Evolutionary conservation across 2,113 vertebrate species (phyloP), one percentile per base, ranked within the genome.

Genomic region (Lathamus discolor): DNA sequence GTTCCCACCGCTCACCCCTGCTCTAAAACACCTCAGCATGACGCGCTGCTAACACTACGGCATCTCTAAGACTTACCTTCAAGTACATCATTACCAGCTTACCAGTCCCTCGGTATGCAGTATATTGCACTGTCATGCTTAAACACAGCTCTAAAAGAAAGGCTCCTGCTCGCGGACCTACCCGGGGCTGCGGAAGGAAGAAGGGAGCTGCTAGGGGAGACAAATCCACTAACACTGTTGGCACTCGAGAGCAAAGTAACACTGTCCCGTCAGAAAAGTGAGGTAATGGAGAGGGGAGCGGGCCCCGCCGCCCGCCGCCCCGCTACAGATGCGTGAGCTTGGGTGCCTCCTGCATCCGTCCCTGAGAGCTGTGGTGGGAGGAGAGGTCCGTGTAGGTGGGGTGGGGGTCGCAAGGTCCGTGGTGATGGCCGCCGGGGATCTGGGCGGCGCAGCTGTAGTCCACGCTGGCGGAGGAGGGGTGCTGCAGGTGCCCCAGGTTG

Each of bases 381-480:
- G 99, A 99, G 97, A 99, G 99, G 98, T 99, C 99, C 98, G 99
- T 99, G 98, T 99, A 99, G 95, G 99, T 99, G 94, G 99, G 99
- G 84, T 99, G 99, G 95, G 99, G 99, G 98, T 99, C 99, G 97
- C 99, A 99, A 96, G 99, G 99, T 99, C 99, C 99, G 88, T 99
- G 99, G 92, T 99, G 99, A 96, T 99, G 99, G 97, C 99, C 99
- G 96, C 99, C 99, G 33, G 99, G 99, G 96, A 99, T 99, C 98
- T 99, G 99, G 83, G 99, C 99, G 82, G 99, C 99, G 97, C 99
- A 99, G 98, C 99, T 99, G 98, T 99, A 99, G 99, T 99, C 99
- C 99, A 99, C 99, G 95, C 99, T 99, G 97, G 99, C 99, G 82
- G 99, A 99, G 95, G 99, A 99, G 70, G 99, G 99, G 95, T 99